Base-by-base conservation (phyloP, 2,113 vertebrate species). In the Oreochromis spilurus region DNA sequence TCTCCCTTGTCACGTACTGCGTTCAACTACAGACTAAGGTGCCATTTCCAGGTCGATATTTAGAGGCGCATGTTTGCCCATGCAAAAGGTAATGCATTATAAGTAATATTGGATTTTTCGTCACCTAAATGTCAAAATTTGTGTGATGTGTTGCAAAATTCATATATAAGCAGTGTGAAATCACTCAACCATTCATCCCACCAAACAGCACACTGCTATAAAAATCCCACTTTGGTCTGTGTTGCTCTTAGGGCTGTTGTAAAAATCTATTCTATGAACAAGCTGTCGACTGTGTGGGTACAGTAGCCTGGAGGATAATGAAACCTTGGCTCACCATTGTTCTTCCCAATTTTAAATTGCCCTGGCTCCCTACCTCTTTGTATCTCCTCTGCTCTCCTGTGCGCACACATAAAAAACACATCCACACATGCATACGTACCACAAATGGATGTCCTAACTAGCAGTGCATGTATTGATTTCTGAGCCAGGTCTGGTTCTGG, bases 241-340 rank as follows among this genome's bases (percentile, higher is more conserved):
- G 72, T 72, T 88, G 82, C 79, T 88, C 86, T 89, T 43, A 80
- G 75, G 75, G 84, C 86, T 48, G 86, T 57, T 88, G 87, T 86
- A 79, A 87, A 50, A 90, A 75, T 88, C 81, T 82, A 88, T 87
- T 84, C 82, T 45, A 54, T 43, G 84, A 84, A 94, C 87, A 90
- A 88, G 88, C 91, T 83, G 87, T 87, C 79, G 70, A 89, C 86
- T 84, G 70, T 83, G 84, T 80, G 81, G 77, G 78, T 70, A 90
- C 86, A 83, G 89, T 60, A 90, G 87, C 89, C 90, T 86, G 85
- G 84, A 93, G 86, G 91, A 79, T 48, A 89, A 91, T 84, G 78
- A 94, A 88, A 87, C 83, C 75, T 75, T 70, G 85, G 75, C 83
- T 86, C 48, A 5, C 81, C 26, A 80, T 84, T 82, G 77, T 85